phyloP scores from a whole-genome alignment of 2,888 invertebrate species.

The Macrophya annulata region DNA sequence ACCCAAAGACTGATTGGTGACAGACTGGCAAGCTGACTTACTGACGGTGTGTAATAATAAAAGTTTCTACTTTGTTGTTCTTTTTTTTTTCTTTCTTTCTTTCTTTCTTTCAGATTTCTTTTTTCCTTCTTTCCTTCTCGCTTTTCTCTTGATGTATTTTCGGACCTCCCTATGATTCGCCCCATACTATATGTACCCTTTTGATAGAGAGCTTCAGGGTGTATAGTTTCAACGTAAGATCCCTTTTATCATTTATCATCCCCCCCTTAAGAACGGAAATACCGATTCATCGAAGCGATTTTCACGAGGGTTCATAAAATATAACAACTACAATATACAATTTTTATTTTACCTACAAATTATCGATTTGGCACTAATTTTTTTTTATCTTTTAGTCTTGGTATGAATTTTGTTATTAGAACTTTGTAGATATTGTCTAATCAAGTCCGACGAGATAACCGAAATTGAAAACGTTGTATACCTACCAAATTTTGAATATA shows the following conservation, averaged over 20 bases:
- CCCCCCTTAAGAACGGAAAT: background rate
- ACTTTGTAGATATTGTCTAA: background rate
- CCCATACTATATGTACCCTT: background rate
- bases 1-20: constrained; percentile 25
- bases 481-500: too few species aligned
- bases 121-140: background rate
- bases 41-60: constrained; percentile 7
- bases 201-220: constrained; percentile 15
- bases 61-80: background rate
- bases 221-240: background rate
- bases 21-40: constrained; percentile 6
- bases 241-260: background rate
- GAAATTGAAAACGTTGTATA: too few species aligned
- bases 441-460: too few species aligned
- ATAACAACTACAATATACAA: background rate
- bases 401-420: background rate
- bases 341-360: background rate
- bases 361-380: background rate
- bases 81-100: background rate
- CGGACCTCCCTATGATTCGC: background rate
- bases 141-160: background rate
- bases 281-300: constrained; percentile 13
- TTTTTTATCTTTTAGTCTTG: background rate
- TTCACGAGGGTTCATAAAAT: constrained; percentile 13
- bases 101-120: background rate